Evolutionary conservation across 2,113 vertebrate genomes (phyloP), one percentile per base, ranked within the genome.

Genomic region (Sorex araneus): DNA sequence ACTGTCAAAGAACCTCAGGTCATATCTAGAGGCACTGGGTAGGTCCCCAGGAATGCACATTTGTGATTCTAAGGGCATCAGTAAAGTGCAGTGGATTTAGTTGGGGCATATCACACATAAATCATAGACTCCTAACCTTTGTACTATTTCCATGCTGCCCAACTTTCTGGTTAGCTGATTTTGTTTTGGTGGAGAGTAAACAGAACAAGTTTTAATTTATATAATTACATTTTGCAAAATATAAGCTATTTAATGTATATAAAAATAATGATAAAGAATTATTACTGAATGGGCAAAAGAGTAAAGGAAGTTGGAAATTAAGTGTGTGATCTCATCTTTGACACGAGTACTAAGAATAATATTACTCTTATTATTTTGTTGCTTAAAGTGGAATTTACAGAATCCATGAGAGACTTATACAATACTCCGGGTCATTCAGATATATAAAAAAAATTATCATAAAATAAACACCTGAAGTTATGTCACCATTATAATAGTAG

Each of bases 301-400:
- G 82, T 88, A 25, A 69, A 75, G 19, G 45, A 67, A 89, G 1
- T 8, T 40, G 12, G 34, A 81, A 88, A 74, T 32, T 63, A 2
- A 80, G 18, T 73, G 73, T 54, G 28, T 82, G 30, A 18, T 23
- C 32, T 82, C 66, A 43, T 43, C 69, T 69, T 74, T 70, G 82
- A 78, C 21, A 43, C 3, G 36, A 89, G 8, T 40, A 83, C 2
- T 63, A 27, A 92, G 23, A 60, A 11, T 36, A 66, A 78, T 34
- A 75, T 28, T 30, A 69, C 63, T 8, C 25, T 50, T 32, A 19
- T 32, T 5, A 57, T 92, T 84, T 45, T 82, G 32, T 73, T 84
- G 87, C 75, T 95, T 90, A 21, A 88, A 36, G 10, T 84, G 34
- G 11, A 80, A 64, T 63, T 45, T 78, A 75, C 4, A n/a, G 19